Base-by-base conservation (phyloP, 2,113 vertebrate genomes). In the Chaetodon trifascialis region DNA sequence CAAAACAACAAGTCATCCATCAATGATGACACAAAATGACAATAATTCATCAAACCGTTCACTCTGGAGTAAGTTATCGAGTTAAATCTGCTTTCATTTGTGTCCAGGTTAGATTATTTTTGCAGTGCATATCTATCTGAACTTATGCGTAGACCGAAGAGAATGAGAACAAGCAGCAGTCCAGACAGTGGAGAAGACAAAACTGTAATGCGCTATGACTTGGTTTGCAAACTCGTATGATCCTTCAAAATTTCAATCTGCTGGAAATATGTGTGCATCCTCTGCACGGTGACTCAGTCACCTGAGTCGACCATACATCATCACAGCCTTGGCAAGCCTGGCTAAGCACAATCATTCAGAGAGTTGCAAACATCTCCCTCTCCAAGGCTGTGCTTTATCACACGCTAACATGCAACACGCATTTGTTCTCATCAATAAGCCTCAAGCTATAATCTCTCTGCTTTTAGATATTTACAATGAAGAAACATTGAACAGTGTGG, bases 391-490 rank as follows among this genome's bases (percentile, higher is more conserved):
- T 23, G 58, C 70, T 88, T 81, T 77, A 87, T 88, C 78, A 85
- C 76, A 81, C 59, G 68, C 69, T 30, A 80, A 74, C 87, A 84
- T 80, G 47, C 70, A 81, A 78, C 76, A 78, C 82, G 80, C 79
- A 79, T 89, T 89, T 83, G 73, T 84, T 88, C 75, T 69, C 68
- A 77, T 77, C 75, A 77, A 47, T 78, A 83, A 79, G 65, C 80
- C 66, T 73, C 73, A 58, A 78, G 21, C 60, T 60, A 6, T 86
- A 82, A 89, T 89, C 90, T 88, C 63, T 75, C 74, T 71, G 49
- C 44, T 83, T 49, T 78, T 58, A 69, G 72, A 77, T 55, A 56
- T 73, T 54, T 68, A 71, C 46, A 82, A 68, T 69, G 70, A 85
- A n/a, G 54, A 62, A 77, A 74, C 44, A 81, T 30, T 74, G 56